A percentile compares a stretch with the other conserved stretches of the same genome.
Evolutionary conservation across 2,797 vertebrate genomes (phyloP).

Genomic region (Lepus oiostolus): DNA sequence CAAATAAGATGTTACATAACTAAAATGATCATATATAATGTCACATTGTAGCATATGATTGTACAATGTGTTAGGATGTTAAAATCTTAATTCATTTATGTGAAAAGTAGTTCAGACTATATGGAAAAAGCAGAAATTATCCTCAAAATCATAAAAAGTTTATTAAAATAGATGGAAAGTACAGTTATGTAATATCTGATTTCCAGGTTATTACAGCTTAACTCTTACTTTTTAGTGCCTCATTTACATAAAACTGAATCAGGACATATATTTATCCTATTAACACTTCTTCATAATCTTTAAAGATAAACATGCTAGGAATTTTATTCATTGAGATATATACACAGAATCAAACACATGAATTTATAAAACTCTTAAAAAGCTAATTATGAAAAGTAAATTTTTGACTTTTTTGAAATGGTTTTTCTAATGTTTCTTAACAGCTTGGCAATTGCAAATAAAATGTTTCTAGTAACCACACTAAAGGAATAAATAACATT

Average conservation of each 20-base stretch:
- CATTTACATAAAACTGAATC: background rate
- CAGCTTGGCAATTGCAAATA: background rate
- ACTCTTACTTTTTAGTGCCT: background rate
- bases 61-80: background rate
- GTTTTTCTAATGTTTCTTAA: background rate
- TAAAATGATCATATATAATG: background rate
- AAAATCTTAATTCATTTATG: background rate
- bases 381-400: background rate
- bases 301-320: background rate
- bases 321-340: background rate
- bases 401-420: constrained; percentile 12
- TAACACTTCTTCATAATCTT: background rate
- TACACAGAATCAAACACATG: background rate
- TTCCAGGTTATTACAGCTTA: background rate
- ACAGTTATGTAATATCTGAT: background rate
- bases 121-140: background rate
- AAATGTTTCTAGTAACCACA: constrained; percentile 1
- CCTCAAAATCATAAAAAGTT: background rate
- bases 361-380: background rate
- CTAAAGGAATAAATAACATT: background rate
- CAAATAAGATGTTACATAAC: background rate
- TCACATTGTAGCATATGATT: background rate
- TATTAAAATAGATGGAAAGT: background rate
- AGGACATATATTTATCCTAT: background rate
- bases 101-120: background rate